Base-by-base conservation (phyloP, 2,113 vertebrate species). In the Sciurus niger region DNA sequence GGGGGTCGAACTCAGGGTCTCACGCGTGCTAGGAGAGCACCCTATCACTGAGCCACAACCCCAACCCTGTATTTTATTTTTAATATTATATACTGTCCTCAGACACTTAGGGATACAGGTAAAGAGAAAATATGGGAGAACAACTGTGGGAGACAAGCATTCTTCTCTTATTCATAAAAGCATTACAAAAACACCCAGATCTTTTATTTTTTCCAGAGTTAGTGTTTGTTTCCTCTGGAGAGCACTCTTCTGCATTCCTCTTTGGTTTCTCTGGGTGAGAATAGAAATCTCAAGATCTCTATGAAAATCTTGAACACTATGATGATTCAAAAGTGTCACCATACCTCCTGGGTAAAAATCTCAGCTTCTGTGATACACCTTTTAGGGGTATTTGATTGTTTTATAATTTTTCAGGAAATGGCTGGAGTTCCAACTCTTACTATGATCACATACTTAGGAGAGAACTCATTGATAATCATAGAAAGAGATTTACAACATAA, bases 321-420 rank as follows among this genome's bases (percentile, higher is more conserved):
- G 60, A 79, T 93, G 89, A 93, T 91, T 93, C 94, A 55, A 88
- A 83, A 43, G 51, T 91, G 74, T 94, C 77, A 78, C 43, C 85
- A 84, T 70, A 87, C 58, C 17, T 97, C 74, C 73, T 22, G 34
- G 72, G 73, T 89, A 94, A 96, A 96, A 96, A 37, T 89, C 51
- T 9, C 34, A 0, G 72, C 65, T 95, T 93, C 68, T 84, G 34
- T 87, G 89, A 83, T 94, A 74, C 58, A 93, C 14, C 86, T 58
- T 63, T 96, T 89, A 83, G 55, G 43, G n/a, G 10, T 87, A 95
- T 95, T 96, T 96, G 86, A 97, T 94, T 87, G 79, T 95, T 97
- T 91, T 96, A 86, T 97, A 94, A 95, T 91, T 94, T 97, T 83
- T 94, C 91, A 92, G 60, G 73, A 97, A 97, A 93, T 96, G 93